A percentile compares a stretch with the other conserved stretches of the same genome.
These are phyloP conservation scores for Equus przewalskii DNA, from an alignment of 2,113 vertebrate species.

Conservation along the genomic window DNA sequence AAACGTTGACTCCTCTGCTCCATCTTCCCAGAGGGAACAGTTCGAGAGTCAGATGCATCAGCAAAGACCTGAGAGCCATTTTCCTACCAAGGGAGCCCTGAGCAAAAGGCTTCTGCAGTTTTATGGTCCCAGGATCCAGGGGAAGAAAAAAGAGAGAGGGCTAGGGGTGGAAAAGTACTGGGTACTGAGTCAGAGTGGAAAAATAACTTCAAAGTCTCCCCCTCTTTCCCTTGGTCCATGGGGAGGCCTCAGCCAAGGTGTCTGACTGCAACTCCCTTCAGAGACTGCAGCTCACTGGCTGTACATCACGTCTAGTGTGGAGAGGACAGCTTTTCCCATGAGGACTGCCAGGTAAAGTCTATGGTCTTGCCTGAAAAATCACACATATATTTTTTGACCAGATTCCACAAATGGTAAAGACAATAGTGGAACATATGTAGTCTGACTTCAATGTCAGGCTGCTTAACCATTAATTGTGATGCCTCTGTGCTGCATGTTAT, in stretches of 20 bases:
- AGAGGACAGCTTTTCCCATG: not conserved
- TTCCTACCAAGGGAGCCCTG: not conserved
- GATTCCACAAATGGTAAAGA: not conserved
- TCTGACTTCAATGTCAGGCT: not conserved
- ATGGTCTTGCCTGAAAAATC: not conserved
- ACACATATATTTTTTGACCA: not conserved
- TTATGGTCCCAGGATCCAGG: not conserved
- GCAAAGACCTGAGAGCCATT: not conserved
- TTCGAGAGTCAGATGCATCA: not conserved
- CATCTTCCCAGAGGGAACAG: not conserved
- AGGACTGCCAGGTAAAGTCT: not conserved
- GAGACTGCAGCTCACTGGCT: not conserved
- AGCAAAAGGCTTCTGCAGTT: not conserved
- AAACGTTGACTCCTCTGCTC: not conserved
- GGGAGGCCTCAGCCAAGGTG: not conserved
- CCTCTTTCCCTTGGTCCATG: rapidly evolving
- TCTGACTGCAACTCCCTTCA: not conserved
- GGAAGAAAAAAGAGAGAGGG: not conserved
- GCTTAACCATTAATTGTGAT: not conserved
- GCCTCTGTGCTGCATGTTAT: not conserved
- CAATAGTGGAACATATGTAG: not conserved
- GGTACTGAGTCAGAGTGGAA: not conserved
- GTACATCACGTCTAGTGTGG: not conserved
- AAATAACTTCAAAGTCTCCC: not conserved
- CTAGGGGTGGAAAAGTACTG: not conserved